These are phyloP conservation scores for Psittacus erithacus DNA, from an alignment of 2,113 vertebrate genomes.

Conservation along the genomic window DNA sequence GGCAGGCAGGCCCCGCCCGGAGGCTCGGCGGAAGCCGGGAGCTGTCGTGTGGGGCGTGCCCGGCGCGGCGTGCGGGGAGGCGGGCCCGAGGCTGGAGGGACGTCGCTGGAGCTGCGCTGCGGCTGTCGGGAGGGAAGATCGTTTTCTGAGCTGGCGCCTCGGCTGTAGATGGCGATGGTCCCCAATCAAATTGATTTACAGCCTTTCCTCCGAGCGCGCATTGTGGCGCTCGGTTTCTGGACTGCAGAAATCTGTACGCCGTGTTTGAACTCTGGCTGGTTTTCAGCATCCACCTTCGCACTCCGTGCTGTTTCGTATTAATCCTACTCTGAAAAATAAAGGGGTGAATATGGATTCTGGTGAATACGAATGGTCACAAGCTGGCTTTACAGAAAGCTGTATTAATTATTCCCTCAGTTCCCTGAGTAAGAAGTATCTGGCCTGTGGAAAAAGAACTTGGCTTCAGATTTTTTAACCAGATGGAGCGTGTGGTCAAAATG, in stretches of 20 bases:
- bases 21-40: background rate
- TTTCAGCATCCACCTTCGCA: background rate
- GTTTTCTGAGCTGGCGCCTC: rapidly evolving
- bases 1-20: background rate
- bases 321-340: background rate
- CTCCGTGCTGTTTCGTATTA: background rate
- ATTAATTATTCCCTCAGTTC: background rate
- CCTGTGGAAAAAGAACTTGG: background rate
- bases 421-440: background rate
- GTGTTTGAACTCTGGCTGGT: background rate
- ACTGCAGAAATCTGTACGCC: background rate
- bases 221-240: background rate
- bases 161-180: background rate
- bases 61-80: background rate
- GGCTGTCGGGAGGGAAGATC: rapidly evolving
- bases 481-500: background rate
- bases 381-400: background rate
- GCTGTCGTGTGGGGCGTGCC: background rate
- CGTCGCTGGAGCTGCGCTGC: rapidly evolving
- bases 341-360: rapidly evolving
- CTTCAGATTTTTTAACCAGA: conserved; percentile 2
- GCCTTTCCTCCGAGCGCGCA: background rate
- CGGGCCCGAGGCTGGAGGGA: background rate
- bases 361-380: background rate
- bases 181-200: background rate